Conservation (phyloP, 2,113 vertebrate species). For the Epinephelus cyanopodus region DNA sequence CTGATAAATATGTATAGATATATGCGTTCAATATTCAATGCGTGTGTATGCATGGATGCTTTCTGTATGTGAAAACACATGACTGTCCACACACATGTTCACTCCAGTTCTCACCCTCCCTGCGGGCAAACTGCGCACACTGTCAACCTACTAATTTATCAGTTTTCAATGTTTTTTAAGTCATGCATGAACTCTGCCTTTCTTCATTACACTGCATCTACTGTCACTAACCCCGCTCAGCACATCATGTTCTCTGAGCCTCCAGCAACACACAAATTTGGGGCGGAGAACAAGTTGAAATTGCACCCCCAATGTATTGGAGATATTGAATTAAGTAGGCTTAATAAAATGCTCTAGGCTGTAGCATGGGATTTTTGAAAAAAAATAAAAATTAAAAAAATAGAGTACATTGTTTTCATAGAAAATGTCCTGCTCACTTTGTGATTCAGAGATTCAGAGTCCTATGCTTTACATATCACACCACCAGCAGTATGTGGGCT, state of each 20-base stretch:
- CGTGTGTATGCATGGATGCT: conserved; percentile 41
- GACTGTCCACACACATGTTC: conserved; percentile 38
- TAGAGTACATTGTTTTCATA: background rate
- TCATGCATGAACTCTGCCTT: conserved; percentile 54
- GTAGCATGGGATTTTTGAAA: background rate
- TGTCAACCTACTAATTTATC: conserved; percentile 51
- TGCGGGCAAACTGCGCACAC: conserved; percentile 15
- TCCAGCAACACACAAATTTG: conserved; percentile 7
- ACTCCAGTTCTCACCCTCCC: conserved; percentile 31
- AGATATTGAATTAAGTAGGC: background rate
- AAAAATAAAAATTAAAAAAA: background rate
- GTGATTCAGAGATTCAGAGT: conserved; percentile 13
- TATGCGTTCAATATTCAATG: conserved; percentile 42
- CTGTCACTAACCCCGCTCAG: conserved; percentile 7
- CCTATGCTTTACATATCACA: conserved; percentile 4
- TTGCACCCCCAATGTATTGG: background rate
- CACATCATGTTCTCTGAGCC: conserved; percentile 14
- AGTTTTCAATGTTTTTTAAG: conserved; percentile 58
- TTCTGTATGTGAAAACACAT: conserved; percentile 38
- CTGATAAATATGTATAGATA: conserved; percentile 55
- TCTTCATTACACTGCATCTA: conserved; percentile 5
- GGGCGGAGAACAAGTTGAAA: conserved; percentile 4
- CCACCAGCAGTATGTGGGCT: background rate
- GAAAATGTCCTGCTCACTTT: conserved; percentile 6
- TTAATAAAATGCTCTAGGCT: conserved; percentile 13